phyloP scores from a whole-genome alignment of 53 echinoderm and acorn worm genomes.

The Hippasteria phrygiana region DNA sequence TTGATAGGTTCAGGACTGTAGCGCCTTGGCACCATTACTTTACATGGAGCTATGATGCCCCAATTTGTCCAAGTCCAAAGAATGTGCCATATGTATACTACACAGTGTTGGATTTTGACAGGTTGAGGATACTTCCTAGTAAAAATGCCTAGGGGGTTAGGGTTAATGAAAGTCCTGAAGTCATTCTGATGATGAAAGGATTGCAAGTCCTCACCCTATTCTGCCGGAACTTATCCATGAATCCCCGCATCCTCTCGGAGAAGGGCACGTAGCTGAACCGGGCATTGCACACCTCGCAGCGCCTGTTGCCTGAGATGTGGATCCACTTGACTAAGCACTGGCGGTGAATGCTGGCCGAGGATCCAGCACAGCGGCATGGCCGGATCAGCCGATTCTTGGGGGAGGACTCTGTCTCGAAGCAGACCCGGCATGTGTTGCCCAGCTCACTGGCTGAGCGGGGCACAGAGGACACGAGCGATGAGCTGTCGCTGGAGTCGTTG shows the following conservation, averaged over 20 bases:
- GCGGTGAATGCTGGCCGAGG: constrained; percentile 96
- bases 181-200: no score
- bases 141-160: no score
- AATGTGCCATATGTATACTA: no score
- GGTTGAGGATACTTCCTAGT: no score
- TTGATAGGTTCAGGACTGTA: no score
- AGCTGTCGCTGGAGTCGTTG: constrained; percentile 92
- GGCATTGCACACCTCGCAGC: constrained; percentile 97
- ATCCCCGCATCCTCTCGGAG: constrained; percentile 94
- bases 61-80: no score
- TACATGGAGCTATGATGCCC: no score
- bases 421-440: constrained; percentile 91
- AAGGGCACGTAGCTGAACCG: constrained; percentile 95
- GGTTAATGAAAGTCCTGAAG: no score
- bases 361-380: constrained; percentile 96
- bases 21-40: no score
- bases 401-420: constrained; percentile 93
- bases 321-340: constrained; percentile 99
- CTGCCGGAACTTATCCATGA: constrained; percentile 95
- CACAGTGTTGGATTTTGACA: no score
- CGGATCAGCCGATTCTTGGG: constrained; percentile 94
- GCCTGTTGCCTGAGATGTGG: constrained; percentile 94
- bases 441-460: constrained; percentile 94
- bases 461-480: constrained; percentile 94
- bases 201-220: constrained; percentile 96